Percentiles rank a stretch among this genome's conserved stretches.
Conservation (phyloP, 2,113 vertebrate genomes). For the Paratilapia polleni region DNA sequence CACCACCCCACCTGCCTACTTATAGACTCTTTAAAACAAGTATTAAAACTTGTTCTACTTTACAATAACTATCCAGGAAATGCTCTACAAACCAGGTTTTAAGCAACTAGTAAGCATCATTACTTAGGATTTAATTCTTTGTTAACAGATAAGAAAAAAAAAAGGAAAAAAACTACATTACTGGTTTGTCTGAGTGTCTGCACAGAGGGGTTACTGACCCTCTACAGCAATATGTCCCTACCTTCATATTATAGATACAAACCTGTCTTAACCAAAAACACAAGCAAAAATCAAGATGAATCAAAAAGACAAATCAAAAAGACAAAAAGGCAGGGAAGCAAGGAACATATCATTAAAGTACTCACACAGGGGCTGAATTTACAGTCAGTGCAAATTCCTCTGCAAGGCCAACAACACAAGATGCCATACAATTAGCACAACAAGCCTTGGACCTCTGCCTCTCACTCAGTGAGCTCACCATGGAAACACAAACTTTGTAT, state of each 20-base stretch:
- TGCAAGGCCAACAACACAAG: constrained; percentile 18
- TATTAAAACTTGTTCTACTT: too few relatives aligned
- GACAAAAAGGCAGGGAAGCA: not conserved
- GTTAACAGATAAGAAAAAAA: not conserved
- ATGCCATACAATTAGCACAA: constrained; percentile 9
- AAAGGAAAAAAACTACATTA: not conserved
- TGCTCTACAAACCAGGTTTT: not conserved
- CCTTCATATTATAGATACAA: not conserved
- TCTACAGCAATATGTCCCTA: too few relatives aligned
- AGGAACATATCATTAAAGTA: not conserved
- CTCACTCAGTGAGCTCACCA: constrained; percentile 52
- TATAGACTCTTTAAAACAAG: too few relatives aligned
- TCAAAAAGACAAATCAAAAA: not conserved
- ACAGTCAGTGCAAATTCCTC: not conserved
- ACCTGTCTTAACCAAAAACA: not conserved
- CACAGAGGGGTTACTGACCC: too few relatives aligned
- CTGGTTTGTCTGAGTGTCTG: not conserved
- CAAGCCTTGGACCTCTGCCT: constrained; percentile 31
- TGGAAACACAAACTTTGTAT: constrained; percentile 60
- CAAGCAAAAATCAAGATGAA: not conserved
- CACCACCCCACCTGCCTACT: too few relatives aligned
- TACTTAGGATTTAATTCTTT: not conserved
- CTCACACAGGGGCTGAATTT: not conserved
- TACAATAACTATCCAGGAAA: too few relatives aligned
- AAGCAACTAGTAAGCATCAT: not conserved